These are phyloP conservation scores for Cygnus atratus DNA, from an alignment of 2,113 vertebrate species.

Conservation along the genomic window DNA sequence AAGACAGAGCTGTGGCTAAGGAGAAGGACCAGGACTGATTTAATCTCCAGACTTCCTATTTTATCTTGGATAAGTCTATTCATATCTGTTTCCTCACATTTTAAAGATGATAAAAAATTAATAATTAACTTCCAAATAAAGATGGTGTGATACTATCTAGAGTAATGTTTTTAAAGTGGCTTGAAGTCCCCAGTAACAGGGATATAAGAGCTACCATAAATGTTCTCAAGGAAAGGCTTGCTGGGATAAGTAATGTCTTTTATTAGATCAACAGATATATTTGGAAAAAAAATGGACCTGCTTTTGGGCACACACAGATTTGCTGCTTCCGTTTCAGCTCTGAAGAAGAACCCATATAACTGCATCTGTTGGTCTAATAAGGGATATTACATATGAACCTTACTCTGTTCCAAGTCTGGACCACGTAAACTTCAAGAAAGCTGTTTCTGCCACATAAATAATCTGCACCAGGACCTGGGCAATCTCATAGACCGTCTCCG, in stretches of 20 bases:
- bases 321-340: conserved; percentile 39
- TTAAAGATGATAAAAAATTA: conserved; percentile 49
- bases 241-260: conserved; percentile 39
- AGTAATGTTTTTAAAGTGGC: conserved; percentile 39
- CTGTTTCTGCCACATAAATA: conserved; percentile 37
- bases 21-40: conserved; percentile 3
- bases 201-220: conserved; percentile 28
- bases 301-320: conserved; percentile 19
- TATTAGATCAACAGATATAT: conserved; percentile 49
- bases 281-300: neutral
- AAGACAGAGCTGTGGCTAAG: neutral
- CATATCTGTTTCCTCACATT: conserved; percentile 49
- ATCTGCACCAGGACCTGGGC: neutral
- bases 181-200: conserved; percentile 24
- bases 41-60: conserved; percentile 28
- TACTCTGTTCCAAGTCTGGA: neutral
- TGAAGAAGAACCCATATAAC: conserved; percentile 26
- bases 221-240: conserved; percentile 32
- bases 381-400: neutral
- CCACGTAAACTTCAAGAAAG: conserved; percentile 32
- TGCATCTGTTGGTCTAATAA: conserved; percentile 29
- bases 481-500: neutral
- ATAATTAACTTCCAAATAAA: conserved; percentile 62
- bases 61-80: conserved; percentile 31
- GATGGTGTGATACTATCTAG: conserved; percentile 27